Evolutionary conservation across 2,888 invertebrate genomes (phyloP).

Genomic region (Rhingia campestris): DNA sequence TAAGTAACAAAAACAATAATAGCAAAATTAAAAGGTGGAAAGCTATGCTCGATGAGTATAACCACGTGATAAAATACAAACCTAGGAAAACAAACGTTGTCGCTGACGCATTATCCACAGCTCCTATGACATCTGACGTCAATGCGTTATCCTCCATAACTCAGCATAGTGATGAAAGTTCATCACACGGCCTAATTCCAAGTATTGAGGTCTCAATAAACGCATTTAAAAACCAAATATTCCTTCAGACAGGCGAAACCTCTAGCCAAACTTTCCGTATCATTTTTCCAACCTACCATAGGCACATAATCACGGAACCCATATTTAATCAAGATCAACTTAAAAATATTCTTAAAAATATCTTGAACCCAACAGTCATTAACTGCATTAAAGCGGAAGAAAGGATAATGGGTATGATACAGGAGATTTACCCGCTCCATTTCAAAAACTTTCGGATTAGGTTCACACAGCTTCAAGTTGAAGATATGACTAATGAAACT

Average conservation of each 20-base stretch:
- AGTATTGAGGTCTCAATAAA: conserved; percentile 61
- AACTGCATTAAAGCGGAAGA: conserved; percentile 52
- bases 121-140: conserved; percentile 30
- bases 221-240: not conserved
- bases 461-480: conserved; percentile 29
- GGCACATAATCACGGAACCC: conserved; percentile 44
- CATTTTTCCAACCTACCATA: conserved; percentile 52
- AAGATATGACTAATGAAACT: conserved; percentile 25
- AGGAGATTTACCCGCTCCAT: too few relatives aligned
- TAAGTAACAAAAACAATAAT: conserved; percentile 32
- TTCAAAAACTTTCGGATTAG: conserved; percentile 3
- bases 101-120: conserved; percentile 69
- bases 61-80: too few relatives aligned
- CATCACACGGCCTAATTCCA: conserved; percentile 63
- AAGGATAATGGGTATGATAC: not conserved
- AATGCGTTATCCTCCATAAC: conserved; percentile 38
- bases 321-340: conserved; percentile 34
- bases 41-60: conserved; percentile 61
- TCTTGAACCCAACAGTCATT: conserved; percentile 45
- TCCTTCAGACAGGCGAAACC: conserved; percentile 11
- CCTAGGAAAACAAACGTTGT: conserved; percentile 79
- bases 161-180: conserved; percentile 70
- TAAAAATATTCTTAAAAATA: conserved; percentile 35
- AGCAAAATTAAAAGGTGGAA: conserved; percentile 35
- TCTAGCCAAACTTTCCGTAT: conserved; percentile 51